A percentile compares a stretch with the other conserved stretches of the same genome.
Evolutionary conservation across 23 tunicate genomes (phyloP).

Genomic region (Ascidia mentula): DNA sequence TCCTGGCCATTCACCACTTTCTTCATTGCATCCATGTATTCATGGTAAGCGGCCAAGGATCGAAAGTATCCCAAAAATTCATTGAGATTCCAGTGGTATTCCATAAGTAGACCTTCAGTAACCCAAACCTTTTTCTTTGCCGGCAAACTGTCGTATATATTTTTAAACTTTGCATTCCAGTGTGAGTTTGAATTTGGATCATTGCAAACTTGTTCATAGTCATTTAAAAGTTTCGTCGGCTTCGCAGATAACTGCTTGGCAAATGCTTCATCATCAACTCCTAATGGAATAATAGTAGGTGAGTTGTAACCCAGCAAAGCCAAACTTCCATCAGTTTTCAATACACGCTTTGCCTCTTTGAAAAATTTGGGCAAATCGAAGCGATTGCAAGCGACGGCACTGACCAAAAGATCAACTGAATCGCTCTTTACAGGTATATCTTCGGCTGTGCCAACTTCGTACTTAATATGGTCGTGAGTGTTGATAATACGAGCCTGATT

Average conservation of each 20-base stretch:
- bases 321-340: constrained; percentile 39
- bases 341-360: constrained; percentile 33
- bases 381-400: constrained; percentile 45
- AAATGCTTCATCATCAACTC: not conserved
- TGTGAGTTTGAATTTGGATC: not conserved
- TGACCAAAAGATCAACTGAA: constrained; percentile 35
- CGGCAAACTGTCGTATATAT: not conserved
- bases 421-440: constrained; percentile 20
- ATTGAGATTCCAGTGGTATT: not conserved
- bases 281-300: not conserved
- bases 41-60: not conserved
- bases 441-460: constrained; percentile 32
- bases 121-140: not conserved
- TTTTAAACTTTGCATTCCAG: not conserved
- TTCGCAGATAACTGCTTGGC: not conserved
- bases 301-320: constrained; percentile 33
- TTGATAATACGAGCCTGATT: constrained; percentile 14
- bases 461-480: not conserved
- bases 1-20: not conserved
- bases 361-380: constrained; percentile 31
- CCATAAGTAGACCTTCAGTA: not conserved
- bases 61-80: not conserved
- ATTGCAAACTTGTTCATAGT: not conserved
- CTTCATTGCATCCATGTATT: not conserved
- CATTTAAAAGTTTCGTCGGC: not conserved